A percentile compares a stretch with the other conserved stretches of the same genome.
Evolutionary conservation across 2,888 invertebrate genomes (phyloP).

Genomic region (Agriopis marginaria): DNA sequence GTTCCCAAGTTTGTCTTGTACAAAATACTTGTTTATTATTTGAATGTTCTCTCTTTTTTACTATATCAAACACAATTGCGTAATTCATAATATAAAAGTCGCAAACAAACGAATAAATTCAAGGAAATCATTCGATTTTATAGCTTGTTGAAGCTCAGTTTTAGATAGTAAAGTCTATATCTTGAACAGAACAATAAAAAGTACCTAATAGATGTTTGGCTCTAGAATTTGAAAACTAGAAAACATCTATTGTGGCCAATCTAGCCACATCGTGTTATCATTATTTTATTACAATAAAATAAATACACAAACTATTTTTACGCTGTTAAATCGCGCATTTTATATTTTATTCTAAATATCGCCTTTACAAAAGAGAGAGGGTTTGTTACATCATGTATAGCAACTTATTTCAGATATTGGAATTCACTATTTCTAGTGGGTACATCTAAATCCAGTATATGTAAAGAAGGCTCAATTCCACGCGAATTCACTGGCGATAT

Average conservation of each 20-base stretch:
- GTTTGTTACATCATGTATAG: too few species aligned
- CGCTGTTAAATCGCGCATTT: too few species aligned
- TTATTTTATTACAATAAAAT: too few species aligned
- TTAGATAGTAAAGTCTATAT: not conserved
- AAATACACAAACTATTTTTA: too few species aligned
- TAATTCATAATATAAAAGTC: constrained; percentile 42
- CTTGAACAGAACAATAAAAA: not conserved
- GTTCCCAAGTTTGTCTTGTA: not conserved
- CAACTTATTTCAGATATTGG: too few species aligned
- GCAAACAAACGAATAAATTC: constrained; percentile 50
- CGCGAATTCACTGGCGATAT: constrained; percentile 50
- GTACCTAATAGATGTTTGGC: not conserved
- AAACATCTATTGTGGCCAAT: too few species aligned
- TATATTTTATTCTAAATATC: too few species aligned
- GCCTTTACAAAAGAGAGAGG: too few species aligned
- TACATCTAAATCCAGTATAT: too few species aligned
- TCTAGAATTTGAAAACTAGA: not conserved
- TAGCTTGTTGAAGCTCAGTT: constrained; percentile 17
- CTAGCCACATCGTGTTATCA: too few species aligned
- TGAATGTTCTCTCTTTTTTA: not conserved
- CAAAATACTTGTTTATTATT: not conserved
- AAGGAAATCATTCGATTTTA: constrained; percentile 20
- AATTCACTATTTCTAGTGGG: too few species aligned
- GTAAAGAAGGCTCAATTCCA: constrained; percentile 28
- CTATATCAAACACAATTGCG: constrained; percentile 28